A percentile compares a stretch with the other conserved stretches of the same genome.
Evolutionary conservation across 1,140 invertebrate species (phyloP).

Genomic region (Magallana gigas): DNA sequence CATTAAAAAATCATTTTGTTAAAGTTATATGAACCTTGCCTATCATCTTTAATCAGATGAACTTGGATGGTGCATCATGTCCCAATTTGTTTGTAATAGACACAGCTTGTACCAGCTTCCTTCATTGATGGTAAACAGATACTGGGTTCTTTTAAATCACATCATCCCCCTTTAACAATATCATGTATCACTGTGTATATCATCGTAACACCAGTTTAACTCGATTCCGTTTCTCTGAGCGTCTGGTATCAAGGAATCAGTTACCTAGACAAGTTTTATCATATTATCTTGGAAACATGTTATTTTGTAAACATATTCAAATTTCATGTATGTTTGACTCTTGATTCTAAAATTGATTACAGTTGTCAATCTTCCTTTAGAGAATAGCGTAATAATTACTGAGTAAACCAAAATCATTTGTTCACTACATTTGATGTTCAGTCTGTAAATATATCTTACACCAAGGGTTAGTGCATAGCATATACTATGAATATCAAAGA

Average conservation of each 20-base stretch:
- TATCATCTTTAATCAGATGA: slow-evolving; percentile 2
- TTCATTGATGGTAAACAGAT: background rate
- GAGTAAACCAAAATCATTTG: too few relatives aligned
- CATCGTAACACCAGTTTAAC: background rate
- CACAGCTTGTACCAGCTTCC: background rate
- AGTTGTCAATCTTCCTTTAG: too few relatives aligned
- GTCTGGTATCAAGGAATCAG: background rate
- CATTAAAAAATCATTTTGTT: background rate
- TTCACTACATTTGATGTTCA: too few relatives aligned
- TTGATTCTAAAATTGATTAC: too few relatives aligned
- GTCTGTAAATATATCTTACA: too few relatives aligned
- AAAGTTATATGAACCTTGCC: background rate
- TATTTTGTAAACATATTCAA: too few relatives aligned
- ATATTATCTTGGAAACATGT: background rate
- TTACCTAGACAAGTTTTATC: background rate
- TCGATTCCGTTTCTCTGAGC: background rate
- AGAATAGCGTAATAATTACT: too few relatives aligned
- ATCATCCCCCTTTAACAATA: background rate
- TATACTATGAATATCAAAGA: too few relatives aligned
- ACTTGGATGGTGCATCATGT: background rate
- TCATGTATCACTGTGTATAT: background rate
- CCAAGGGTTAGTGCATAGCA: too few relatives aligned
- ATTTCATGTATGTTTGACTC: too few relatives aligned
- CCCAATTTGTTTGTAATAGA: background rate
- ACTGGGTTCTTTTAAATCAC: background rate